A percentile compares a stretch with the other conserved stretches of the same genome.
Evolutionary conservation across 2,888 invertebrate genomes (phyloP).

Genomic region (Nomada fabriciana): DNA sequence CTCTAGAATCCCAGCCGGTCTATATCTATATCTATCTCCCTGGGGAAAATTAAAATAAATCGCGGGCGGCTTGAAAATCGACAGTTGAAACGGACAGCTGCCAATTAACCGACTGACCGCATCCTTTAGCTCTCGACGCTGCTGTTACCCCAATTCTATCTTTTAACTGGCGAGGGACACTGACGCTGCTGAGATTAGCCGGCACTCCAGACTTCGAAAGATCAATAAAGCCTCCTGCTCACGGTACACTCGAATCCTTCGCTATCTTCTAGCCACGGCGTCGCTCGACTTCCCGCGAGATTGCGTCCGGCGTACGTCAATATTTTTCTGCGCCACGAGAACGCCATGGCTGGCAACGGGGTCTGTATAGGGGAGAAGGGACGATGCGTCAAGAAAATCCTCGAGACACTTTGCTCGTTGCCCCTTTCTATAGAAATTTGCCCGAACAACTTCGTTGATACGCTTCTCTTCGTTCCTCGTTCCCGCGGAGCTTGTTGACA

Average conservation of each 20-base stretch:
- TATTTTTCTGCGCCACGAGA: constrained; percentile 65
- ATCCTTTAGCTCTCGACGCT: constrained; percentile 14
- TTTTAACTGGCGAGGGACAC: constrained; percentile 69
- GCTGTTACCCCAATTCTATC: constrained; percentile 54
- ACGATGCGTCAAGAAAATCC: constrained; percentile 4
- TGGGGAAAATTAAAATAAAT: constrained; percentile 65
- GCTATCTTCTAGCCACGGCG: constrained; percentile 18
- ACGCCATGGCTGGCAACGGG: not conserved
- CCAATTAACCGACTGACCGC: constrained; percentile 66
- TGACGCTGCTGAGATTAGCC: constrained; percentile 60
- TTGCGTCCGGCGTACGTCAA: constrained; percentile 65
- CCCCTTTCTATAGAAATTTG: constrained; percentile 15
- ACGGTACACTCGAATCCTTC: constrained; percentile 50
- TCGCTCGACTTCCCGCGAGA: constrained; percentile 55
- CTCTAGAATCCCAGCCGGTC: constrained; percentile 6
- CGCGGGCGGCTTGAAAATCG: constrained; percentile 50
- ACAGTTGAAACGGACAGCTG: constrained; percentile 57
- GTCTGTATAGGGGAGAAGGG: not conserved
- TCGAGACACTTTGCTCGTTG: not conserved
- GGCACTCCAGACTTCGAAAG: constrained; percentile 62
- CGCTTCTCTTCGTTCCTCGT: constrained; percentile 5
- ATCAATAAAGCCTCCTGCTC: constrained; percentile 67
- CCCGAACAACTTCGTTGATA: constrained; percentile 25
- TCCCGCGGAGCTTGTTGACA: too few relatives aligned
- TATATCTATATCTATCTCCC: constrained; percentile 27